Percentiles rank a stretch among this genome's conserved stretches.
Evolutionary conservation across 2,113 vertebrate genomes (phyloP).

Genomic region (Himantopus leucocephalus): DNA sequence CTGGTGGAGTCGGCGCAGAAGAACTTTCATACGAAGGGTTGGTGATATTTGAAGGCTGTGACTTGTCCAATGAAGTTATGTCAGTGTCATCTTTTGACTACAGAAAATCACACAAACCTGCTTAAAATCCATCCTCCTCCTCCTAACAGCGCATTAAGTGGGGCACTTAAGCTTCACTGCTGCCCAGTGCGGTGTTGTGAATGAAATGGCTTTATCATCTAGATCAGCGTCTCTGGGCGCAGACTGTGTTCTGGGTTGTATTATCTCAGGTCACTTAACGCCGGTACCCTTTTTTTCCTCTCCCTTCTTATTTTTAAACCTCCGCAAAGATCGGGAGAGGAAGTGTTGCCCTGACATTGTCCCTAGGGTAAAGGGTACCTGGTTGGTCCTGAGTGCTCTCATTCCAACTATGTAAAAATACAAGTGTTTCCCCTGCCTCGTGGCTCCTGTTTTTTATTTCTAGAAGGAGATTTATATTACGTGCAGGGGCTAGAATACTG

Average conservation of each 20-base stretch:
- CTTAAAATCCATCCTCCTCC: not conserved
- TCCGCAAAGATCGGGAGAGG: not conserved
- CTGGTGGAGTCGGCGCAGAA: not conserved
- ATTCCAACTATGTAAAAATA: not conserved
- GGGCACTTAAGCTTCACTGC: not conserved
- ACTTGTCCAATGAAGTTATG: conserved; percentile 29
- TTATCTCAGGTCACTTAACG: not conserved
- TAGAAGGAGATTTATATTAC: fast-evolving
- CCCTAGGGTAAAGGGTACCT: not conserved
- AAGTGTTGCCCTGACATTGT: not conserved
- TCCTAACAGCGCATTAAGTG: not conserved
- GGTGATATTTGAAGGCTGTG: conserved; percentile 65
- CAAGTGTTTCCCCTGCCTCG: not conserved
- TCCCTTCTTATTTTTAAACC: not conserved
- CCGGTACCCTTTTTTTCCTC: not conserved
- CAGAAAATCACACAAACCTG: not conserved
- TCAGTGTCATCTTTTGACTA: conserved; percentile 73
- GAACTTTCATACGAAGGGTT: conserved; percentile 76
- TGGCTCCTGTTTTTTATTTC: not conserved
- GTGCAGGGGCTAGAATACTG: not conserved
- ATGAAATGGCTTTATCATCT: not conserved
- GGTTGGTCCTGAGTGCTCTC: not conserved
- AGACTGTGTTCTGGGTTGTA: not conserved
- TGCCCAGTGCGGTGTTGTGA: not conserved
- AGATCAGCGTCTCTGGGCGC: not conserved